These are phyloP conservation scores for Dicerorhinus sumatrensis DNA, from an alignment of 2,113 vertebrate species.

Conservation along the genomic window DNA sequence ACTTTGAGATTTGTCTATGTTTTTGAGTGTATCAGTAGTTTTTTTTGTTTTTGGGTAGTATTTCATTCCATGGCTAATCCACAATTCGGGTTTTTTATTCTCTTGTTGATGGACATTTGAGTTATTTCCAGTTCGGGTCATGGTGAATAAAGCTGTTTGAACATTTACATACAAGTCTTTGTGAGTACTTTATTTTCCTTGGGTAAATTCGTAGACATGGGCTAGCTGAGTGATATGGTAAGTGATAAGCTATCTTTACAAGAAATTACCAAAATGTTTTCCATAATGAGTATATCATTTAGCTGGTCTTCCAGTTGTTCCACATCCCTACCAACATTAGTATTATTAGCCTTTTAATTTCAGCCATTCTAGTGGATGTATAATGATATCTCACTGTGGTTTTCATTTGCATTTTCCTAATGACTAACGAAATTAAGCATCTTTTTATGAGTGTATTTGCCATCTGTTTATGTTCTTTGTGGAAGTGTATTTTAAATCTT, in stretches of 20 bases:
- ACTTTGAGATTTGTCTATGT: background rate
- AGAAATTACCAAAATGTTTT: background rate
- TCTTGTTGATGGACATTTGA: background rate
- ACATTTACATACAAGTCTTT: background rate
- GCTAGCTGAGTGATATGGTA: background rate
- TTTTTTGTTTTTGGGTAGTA: background rate
- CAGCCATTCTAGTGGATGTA: background rate
- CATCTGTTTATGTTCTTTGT: conserved; percentile 25
- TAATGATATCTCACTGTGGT: background rate
- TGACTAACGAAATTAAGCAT: conserved; percentile 1
- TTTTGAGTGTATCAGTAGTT: background rate
- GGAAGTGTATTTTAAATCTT: background rate
- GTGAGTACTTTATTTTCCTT: background rate
- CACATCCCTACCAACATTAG: background rate
- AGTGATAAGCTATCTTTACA: background rate
- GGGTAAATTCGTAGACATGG: background rate
- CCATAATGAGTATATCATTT: background rate
- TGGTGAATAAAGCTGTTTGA: background rate
- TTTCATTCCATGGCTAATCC: background rate
- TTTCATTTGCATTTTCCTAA: conserved; percentile 45
- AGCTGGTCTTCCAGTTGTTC: background rate
- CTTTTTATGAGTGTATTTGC: background rate
- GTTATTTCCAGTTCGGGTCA: background rate
- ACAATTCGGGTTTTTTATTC: background rate
- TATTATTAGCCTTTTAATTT: background rate